Base-by-base conservation (phyloP, 2,888 invertebrate genomes). In the Nectonema munidae region DNA sequence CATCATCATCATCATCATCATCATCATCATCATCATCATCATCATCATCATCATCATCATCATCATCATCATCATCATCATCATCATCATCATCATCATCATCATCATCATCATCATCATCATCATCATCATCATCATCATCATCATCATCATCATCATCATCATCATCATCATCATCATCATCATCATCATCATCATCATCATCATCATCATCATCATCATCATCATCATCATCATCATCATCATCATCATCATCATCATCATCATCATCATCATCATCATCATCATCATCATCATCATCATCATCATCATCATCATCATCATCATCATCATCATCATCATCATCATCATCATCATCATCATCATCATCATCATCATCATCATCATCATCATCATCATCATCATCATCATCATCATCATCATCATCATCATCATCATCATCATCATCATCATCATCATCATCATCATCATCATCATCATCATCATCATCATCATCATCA, bases 291-390 rank as follows among this genome's bases (percentile, higher is more conserved):
- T 9, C 9, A 25, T 6, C 9, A 25, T 25, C 25, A 6, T n/a
- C n/a, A 25, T 25, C 25, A 25, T 25, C n/a, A 25, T 25, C n/a
- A 25, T 25, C n/a, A 25, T 25, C n/a, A 9, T 6, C 25, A 25
- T 9, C 25, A 9, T 25, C n/a, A 25, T n/a, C 25, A 9, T 6
- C n/a, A 25, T n/a, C n/a, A 6, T 25, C n/a, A 6, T 25, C 25
- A 25, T 25, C 25, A 25, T 25, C 25, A 25, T 25, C 25, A 25
- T 25, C 25, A 25, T 25, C 25, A 25, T 25, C 25, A 25, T 25
- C 25, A 25, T 25, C 25, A 25, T 25, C 25, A 25, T 25, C 25
- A 25, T 25, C 25, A 25, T 25, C n/a, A 25, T 25, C n/a, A 25
- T 25, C n/a, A 25, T 25, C n/a, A 25, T 25, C n/a, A 25, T 25